Percentiles rank a stretch among this genome's conserved stretches.
Conservation (phyloP, 2,797 vertebrate genomes). For the Xiphorhynchus erythropygius region DNA sequence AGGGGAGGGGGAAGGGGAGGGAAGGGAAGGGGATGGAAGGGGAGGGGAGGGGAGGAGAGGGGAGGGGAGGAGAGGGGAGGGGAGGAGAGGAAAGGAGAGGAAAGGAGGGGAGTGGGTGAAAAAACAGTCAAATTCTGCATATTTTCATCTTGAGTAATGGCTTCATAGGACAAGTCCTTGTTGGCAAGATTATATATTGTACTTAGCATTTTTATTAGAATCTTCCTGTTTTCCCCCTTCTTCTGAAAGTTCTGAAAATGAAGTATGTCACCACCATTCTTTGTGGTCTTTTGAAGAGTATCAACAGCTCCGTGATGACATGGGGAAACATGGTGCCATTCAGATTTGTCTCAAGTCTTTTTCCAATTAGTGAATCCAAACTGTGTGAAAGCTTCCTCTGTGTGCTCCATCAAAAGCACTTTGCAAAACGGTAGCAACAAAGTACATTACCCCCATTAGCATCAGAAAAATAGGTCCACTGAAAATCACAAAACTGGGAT, state of each 20-base stretch:
- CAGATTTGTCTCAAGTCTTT: slow-evolving; percentile 47
- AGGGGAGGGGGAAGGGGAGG: no score
- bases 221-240: slow-evolving; percentile 29
- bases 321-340: slow-evolving; percentile 19
- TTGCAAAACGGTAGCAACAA: neutral
- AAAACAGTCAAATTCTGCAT: neutral
- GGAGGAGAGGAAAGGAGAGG: no score
- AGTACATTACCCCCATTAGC: slow-evolving; percentile 13
- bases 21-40: no score
- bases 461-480: neutral
- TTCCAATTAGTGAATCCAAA: slow-evolving; percentile 54
- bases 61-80: neutral
- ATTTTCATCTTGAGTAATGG: slow-evolving; percentile 19
- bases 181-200: neutral
- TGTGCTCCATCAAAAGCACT: neutral
- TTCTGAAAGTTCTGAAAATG: neutral
- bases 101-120: neutral
- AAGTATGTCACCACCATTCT: slow-evolving; percentile 47
- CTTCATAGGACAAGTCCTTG: neutral
- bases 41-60: no score
- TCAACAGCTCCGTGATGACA: neutral
- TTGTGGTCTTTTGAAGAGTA: slow-evolving; percentile 54
- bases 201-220: slow-evolving; percentile 36
- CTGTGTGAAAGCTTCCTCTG: slow-evolving; percentile 41
- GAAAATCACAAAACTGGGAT: slow-evolving; percentile 23